Percentiles rank a stretch among this genome's conserved stretches.
Evolutionary conservation across 1,140 invertebrate genomes (phyloP).

Genomic region (Drepana arcuata): DNA sequence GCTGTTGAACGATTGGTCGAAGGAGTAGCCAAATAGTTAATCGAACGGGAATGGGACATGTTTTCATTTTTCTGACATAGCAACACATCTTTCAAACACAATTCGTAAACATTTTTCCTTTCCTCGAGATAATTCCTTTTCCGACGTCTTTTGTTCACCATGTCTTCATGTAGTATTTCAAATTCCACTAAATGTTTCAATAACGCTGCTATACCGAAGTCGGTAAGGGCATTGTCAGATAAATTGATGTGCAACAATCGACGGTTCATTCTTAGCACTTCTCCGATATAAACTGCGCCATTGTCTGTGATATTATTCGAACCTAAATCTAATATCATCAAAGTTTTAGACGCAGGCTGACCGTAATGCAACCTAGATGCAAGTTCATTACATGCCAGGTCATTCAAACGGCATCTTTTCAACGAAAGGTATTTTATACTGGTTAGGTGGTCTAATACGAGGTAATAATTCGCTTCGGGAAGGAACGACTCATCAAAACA

Average conservation of each 20-base stretch:
- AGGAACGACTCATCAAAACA: conserved; percentile 27
- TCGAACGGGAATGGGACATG: not conserved
- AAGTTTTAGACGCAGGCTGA: conserved; percentile 9
- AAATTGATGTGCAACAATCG: conserved; percentile 26
- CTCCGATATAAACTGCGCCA: conserved; percentile 19
- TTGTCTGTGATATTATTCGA: conserved; percentile 26
- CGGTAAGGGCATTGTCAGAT: conserved; percentile 28
- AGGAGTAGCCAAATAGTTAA: not conserved
- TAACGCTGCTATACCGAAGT: conserved; percentile 22
- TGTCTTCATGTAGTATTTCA: conserved; percentile 15
- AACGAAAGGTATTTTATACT: conserved; percentile 27
- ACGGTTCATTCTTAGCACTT: conserved; percentile 24
- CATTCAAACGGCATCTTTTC: conserved; percentile 23
- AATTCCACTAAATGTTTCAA: conserved; percentile 19
- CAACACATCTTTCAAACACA: conserved; percentile 13
- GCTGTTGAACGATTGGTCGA: not conserved
- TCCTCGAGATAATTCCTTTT: conserved; percentile 10
- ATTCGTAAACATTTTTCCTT: conserved; percentile 12
- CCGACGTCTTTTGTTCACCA: conserved; percentile 4
- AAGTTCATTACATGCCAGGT: conserved; percentile 19
- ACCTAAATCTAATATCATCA: conserved; percentile 23
- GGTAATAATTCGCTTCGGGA: conserved; percentile 24
- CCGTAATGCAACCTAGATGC: conserved; percentile 14
- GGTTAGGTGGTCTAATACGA: conserved; percentile 20
- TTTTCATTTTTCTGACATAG: conserved; percentile 3